Conservation (phyloP, 2,113 vertebrate genomes). For the Boulengeromyrus knoepffleri region DNA sequence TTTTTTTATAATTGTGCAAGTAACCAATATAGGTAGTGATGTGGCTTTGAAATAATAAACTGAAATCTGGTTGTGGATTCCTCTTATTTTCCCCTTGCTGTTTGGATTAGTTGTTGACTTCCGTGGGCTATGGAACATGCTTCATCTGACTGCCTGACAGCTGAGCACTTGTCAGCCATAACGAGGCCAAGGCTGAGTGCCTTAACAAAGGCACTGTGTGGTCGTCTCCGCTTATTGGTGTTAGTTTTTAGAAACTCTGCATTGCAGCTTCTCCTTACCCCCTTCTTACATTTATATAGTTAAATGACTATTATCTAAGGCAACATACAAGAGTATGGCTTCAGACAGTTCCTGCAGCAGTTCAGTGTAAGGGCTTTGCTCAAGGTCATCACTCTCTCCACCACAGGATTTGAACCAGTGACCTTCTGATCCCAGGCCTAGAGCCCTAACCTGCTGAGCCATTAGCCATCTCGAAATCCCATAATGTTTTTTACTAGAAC, state of each 20-base stretch:
- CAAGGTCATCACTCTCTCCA: neutral
- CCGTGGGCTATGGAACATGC: neutral
- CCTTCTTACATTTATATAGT: too few species aligned
- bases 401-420: neutral
- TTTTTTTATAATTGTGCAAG: neutral
- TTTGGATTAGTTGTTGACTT: neutral
- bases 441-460: neutral
- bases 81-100: neutral
- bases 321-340: neutral
- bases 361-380: neutral
- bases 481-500: neutral
- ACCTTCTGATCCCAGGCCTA: neutral
- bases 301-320: neutral
- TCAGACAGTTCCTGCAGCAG: neutral
- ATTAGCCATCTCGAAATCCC: neutral
- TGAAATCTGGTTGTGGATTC: neutral
- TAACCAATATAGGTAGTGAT: neutral
- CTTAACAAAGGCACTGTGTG: neutral
- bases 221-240: neutral
- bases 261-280: neutral
- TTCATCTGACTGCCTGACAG: neutral
- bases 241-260: neutral
- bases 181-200: neutral
- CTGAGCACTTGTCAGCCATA: neutral
- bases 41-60: neutral